Base-by-base conservation (phyloP, 2,888 invertebrate species). In the Sarcophaga rosellei region DNA sequence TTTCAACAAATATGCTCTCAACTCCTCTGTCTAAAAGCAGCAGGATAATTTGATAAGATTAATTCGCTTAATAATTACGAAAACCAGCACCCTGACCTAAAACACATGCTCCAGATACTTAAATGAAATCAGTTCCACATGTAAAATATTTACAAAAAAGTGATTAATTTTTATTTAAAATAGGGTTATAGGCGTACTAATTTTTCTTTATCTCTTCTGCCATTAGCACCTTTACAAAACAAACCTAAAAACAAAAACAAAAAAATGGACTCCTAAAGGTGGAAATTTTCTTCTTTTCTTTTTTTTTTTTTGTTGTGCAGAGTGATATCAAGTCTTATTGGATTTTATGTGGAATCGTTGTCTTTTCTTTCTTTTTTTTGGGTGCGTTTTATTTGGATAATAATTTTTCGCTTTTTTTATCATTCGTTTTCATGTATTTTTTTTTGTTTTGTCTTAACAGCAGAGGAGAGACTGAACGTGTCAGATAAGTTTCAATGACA, bases 401-500 rank as follows among this genome's bases (percentile, higher is more conserved):
- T 80, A 76, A 76, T 72, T 65, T 47, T 57, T 45, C 23, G 6
- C 20, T 53, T 20, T 17, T 17, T 35, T 72, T 61, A 35, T 35
- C 35, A 35, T 1, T 63, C 63, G 17, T 44, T 53, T 47, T 23
- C n/a, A 15, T 70, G 2, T 35, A 35, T 35, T 35, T 35, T 25
- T n/a, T n/a, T 35, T 72, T 47, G 0, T 23, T 72, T 57, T 59
- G 57, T 57, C 70, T 78, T 69, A 17, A 4, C 4, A 53, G 53
- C 5, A 53, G 17, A 53, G 17, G 15, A 53, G 53, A 47, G 8
- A 61, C 17, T 53, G 65, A 8, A 66, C 35, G 35, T 35, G 25
- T 63, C 47, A 87, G 87, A 87, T 86, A 87, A 86, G 85, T 86
- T 84, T 81, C 82, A 81, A 80, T 81, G 75, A 78, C 76, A 83